Percentiles rank a stretch among this genome's conserved stretches.
These are phyloP conservation scores for Trichonephila clavipes DNA, from an alignment of 1,140 invertebrate genomes.

Conservation along the genomic window DNA sequence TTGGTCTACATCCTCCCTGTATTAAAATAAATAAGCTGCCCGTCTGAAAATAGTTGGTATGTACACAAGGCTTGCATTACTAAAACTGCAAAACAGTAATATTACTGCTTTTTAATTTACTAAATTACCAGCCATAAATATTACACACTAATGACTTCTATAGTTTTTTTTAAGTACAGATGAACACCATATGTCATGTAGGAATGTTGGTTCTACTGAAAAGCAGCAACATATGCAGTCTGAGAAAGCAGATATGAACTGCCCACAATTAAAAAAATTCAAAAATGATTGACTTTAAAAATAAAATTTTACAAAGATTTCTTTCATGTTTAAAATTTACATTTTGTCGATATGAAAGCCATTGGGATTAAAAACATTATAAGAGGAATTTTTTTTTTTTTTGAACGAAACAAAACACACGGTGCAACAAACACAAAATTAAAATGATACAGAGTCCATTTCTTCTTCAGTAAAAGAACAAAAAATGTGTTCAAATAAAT, in stretches of 20 bases:
- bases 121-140: conserved; percentile 75
- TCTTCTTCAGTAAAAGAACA: neutral
- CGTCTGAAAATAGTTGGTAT: conserved; percentile 77
- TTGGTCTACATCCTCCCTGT: conserved; percentile 76
- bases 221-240: conserved; percentile 69
- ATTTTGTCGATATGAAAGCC: conserved; percentile 61
- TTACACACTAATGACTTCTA: conserved; percentile 75
- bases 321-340: conserved; percentile 34
- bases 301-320: conserved; percentile 35
- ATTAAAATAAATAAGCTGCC: conserved; percentile 77
- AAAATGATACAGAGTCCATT: conserved; percentile 51
- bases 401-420: conserved; percentile 41
- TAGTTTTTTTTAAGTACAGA: conserved; percentile 73
- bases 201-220: conserved; percentile 76
- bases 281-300: conserved; percentile 43
- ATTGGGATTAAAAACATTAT: conserved; percentile 50
- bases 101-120: conserved; percentile 75
- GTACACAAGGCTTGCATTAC: conserved; percentile 76
- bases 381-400: neutral
- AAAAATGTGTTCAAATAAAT: conserved; percentile 73
- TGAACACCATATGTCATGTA: conserved; percentile 76
- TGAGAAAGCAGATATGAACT: neutral
- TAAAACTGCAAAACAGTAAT: conserved; percentile 76
- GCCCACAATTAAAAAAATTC: conserved; percentile 36
- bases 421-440: conserved; percentile 59